Conservation (phyloP, 2,888 invertebrate species). For the Polydesmus complanatus region DNA sequence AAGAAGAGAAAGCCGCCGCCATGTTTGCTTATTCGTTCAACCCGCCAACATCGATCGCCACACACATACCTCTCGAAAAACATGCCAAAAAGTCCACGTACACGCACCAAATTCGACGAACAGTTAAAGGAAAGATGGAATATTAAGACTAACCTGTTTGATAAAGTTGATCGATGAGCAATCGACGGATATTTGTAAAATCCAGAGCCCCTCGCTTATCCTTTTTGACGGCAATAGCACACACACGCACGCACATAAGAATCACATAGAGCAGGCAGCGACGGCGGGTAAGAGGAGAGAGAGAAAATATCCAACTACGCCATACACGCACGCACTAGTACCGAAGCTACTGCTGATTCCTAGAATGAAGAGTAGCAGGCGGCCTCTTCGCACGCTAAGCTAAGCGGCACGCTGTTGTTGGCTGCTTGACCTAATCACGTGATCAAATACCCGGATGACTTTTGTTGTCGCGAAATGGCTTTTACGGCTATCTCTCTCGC, state of each 20-base stretch:
- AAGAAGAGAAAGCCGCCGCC: background rate
- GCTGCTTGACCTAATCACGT: background rate
- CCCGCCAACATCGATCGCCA: background rate
- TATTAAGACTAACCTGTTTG: background rate
- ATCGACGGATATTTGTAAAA: background rate
- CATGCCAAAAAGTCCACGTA: background rate
- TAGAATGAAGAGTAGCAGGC: background rate
- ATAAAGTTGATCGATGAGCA: background rate
- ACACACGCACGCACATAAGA: background rate
- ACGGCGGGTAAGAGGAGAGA: too few relatives aligned
- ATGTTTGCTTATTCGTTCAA: background rate
- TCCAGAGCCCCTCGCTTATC: background rate
- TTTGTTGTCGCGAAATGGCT: background rate
- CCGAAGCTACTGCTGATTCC: too few relatives aligned
- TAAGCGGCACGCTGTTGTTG: too few relatives aligned
- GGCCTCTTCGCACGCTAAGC: background rate
- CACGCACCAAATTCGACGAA: background rate
- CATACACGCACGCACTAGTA: too few relatives aligned
- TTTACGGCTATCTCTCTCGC: background rate
- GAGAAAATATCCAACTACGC: background rate
- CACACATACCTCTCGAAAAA: background rate
- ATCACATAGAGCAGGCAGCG: background rate
- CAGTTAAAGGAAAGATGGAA: background rate
- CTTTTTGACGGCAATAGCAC: background rate
- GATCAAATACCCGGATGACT: background rate